Evolutionary conservation across 2,113 vertebrate species (phyloP).

Genomic region (Paralichthys olivaceus): DNA sequence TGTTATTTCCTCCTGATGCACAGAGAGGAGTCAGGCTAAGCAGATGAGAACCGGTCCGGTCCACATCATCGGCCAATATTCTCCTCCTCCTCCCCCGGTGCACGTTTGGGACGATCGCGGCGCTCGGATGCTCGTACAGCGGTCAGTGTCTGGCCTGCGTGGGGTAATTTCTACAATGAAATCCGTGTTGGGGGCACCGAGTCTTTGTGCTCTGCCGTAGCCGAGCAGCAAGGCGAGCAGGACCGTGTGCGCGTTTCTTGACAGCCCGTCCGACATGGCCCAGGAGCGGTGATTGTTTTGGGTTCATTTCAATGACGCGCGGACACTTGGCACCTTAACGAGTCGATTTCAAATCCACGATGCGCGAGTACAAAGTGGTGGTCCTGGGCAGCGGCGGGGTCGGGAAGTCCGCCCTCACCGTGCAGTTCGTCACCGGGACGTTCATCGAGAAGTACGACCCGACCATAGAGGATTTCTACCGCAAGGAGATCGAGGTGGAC

Average conservation of each 20-base stretch:
- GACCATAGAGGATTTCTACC: conserved; percentile 97
- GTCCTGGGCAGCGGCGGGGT: conserved; percentile 96
- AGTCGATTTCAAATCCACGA: conserved; percentile 69
- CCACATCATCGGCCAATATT: conserved; percentile 27
- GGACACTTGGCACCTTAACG: conserved; percentile 55
- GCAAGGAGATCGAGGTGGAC: conserved; percentile 98
- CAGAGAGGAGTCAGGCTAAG: conserved; percentile 67
- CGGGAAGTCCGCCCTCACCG: conserved; percentile 96
- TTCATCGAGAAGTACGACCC: conserved; percentile 98
- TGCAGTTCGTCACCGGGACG: conserved; percentile 96
- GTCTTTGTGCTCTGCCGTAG: conserved; percentile 83
- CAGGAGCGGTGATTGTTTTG: conserved; percentile 58
- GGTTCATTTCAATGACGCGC: conserved; percentile 69
- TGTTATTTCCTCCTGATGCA: conserved; percentile 58
- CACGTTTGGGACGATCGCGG: conserved; percentile 44
- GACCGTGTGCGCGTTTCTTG: conserved; percentile 44
- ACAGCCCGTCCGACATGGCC: conserved; percentile 65
- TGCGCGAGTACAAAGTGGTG: conserved; percentile 98
- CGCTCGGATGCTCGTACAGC: conserved; percentile 46
- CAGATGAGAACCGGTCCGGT: conserved; percentile 68
- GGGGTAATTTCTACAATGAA: conserved; percentile 77
- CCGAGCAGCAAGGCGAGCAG: conserved; percentile 62
- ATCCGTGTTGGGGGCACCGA: conserved; percentile 70
- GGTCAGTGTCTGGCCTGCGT: conserved; percentile 68
- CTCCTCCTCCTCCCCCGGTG: conserved; percentile 21